Conservation (phyloP, 35 echinoderm and acorn worm genomes). For the Apostichopus japonicus region DNA sequence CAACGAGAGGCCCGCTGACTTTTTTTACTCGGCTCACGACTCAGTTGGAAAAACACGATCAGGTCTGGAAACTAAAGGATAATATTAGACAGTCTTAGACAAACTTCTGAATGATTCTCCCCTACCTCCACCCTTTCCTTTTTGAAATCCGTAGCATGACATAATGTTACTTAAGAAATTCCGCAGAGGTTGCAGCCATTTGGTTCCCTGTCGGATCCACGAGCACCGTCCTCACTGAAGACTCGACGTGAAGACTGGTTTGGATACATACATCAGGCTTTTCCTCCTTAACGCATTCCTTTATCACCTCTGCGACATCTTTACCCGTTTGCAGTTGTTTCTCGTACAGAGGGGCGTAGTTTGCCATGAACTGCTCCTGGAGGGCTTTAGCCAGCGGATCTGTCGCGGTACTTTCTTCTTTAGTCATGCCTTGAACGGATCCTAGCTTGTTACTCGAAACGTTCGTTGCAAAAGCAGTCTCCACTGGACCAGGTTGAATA, state of each 20-base stretch:
- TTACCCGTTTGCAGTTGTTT: background rate
- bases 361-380: background rate
- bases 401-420: background rate
- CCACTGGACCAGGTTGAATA: constrained; percentile 17
- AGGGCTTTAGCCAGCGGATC: background rate
- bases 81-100: no score
- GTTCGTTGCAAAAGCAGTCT: background rate
- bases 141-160: no score
- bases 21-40: no score
- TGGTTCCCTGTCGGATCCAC: constrained; percentile 10
- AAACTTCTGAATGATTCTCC: no score
- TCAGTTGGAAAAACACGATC: no score
- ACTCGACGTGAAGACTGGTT: background rate
- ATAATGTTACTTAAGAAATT: no score
- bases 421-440: background rate
- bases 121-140: no score
- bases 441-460: background rate
- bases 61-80: no score
- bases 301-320: constrained; percentile 10
- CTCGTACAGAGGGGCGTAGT: background rate
- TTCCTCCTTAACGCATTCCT: background rate
- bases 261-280: constrained; percentile 12
- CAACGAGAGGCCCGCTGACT: no score
- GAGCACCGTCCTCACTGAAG: background rate
- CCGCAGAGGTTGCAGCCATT: background rate